Evolutionary conservation across 2,113 vertebrate genomes (phyloP).

Genomic region (Notothenia rossii): DNA sequence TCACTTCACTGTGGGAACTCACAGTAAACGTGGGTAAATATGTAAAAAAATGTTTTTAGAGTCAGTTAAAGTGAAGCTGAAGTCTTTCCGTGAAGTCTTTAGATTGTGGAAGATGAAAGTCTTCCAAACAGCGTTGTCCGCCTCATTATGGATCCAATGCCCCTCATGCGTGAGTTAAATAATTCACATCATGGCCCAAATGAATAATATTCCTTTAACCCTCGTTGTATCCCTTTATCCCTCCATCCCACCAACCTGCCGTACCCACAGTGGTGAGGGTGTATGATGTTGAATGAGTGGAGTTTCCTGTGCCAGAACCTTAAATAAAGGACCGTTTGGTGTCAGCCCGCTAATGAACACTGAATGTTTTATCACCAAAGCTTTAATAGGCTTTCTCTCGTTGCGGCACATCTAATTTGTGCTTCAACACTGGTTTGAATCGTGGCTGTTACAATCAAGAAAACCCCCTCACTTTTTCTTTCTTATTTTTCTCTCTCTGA

Average conservation of each 20-base stretch:
- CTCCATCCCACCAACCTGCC: conserved; percentile 22
- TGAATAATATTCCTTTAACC: conserved; percentile 71
- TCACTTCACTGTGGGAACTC: conserved; percentile 18
- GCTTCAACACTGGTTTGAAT: conserved; percentile 25
- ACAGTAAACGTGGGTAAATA: background rate
- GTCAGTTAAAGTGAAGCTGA: conserved; percentile 9
- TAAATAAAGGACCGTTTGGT: conserved; percentile 51
- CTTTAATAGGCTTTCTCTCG: conserved; percentile 54
- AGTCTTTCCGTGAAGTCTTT: conserved; percentile 52
- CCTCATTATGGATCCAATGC: conserved; percentile 69
- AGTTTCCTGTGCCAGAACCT: conserved; percentile 40
- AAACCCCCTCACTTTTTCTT: background rate
- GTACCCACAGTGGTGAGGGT: conserved; percentile 27
- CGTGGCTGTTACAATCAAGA: conserved; percentile 25
- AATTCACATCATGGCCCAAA: conserved; percentile 73
- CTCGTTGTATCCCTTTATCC: conserved; percentile 51
- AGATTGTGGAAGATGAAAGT: conserved; percentile 67
- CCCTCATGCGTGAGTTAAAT: conserved; percentile 65
- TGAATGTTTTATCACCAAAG: conserved; percentile 37
- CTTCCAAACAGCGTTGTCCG: conserved; percentile 47
- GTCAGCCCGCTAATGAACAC: conserved; percentile 53
- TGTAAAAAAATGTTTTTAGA: conserved; percentile 16
- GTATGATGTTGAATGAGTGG: conserved; percentile 21
- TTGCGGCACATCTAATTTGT: conserved; percentile 40
- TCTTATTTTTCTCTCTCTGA: background rate